Evolutionary conservation across 2,888 invertebrate species (phyloP), one percentile per base, ranked within the genome.

Genomic region (Chymomyza procnemis): DNA sequence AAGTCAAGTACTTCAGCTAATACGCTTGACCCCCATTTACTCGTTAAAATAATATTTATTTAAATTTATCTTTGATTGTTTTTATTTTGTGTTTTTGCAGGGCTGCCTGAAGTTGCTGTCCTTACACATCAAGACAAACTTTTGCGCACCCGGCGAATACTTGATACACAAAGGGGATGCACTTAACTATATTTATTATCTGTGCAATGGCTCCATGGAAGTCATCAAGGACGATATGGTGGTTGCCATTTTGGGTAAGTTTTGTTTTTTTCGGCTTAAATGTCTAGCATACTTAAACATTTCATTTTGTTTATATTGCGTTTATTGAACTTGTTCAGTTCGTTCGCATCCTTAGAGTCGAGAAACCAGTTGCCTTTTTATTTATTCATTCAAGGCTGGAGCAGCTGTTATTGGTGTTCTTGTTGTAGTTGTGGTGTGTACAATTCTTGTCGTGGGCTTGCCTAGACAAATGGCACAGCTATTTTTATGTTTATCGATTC

Each of bases 131-230:
- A 94, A 97, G 81, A 95, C 96, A 87, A 97, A 97, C 92, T 98
- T 99, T 91, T 98, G 98, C 89, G 98, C 98, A 9, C 98, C 98
- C 3, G 98, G 98, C 67, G 98, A 98, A 90, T 98, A 95, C 90
- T 93, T 98, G 57, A 95, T 98, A 54, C 98, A 98, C 92, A 96
- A 96, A 92, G 98, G 98, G 50, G 98, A 98, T 88, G 97, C 97
- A 5, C 93, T 98, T 30, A 95, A 96, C 71, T 97, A 97, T 89
- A 96, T 98, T 85, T 98, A 97, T 92, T 97, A 98, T 91, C 94
- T 98, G 76, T 98, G 97, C 92, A 98, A 98, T 89, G 98, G 98
- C 5, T 97, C 97, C 30, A 97, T 98, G 97, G 98, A 98, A 92
- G 97, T 98, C 55, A 96, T 98, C 87, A 97, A 98, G 90, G 96